Evolutionary conservation across 1,140 invertebrate genomes (phyloP).

Genomic region (Lethocerus indicus): DNA sequence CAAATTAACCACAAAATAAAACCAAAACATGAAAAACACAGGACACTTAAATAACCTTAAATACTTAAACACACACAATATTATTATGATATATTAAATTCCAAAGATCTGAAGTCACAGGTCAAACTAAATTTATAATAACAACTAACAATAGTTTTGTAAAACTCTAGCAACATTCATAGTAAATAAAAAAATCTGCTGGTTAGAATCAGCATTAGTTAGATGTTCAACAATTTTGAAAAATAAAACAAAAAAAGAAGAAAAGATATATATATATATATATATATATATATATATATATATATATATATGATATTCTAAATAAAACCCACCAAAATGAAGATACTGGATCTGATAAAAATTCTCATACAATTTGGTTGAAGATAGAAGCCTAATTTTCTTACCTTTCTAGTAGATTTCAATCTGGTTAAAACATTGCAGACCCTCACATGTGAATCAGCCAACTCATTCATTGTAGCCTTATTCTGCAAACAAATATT

Average conservation of each 20-base stretch:
- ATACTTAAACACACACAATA: too few species aligned
- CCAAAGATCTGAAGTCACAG: too few species aligned
- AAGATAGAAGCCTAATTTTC: not conserved
- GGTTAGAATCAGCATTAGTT: too few species aligned
- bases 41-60: too few species aligned
- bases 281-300: not conserved
- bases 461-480: not conserved
- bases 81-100: too few species aligned
- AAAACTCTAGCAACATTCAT: too few species aligned
- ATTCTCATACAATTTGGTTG: not conserved
- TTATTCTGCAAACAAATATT: not conserved
- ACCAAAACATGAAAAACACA: too few species aligned
- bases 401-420: conserved; percentile 3
- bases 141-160: too few species aligned
- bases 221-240: too few species aligned
- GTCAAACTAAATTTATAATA: too few species aligned
- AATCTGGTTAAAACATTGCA: not conserved
- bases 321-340: not conserved
- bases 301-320: not conserved
- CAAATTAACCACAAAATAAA: too few species aligned
- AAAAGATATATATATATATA: conserved; percentile 9
- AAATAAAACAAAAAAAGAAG: conserved; percentile 18
- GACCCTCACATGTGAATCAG: not conserved
- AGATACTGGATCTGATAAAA: not conserved
- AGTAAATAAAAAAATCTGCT: too few species aligned